Evolutionary conservation across 1,140 invertebrate genomes (phyloP).

Genomic region (Agrypnia vestita): DNA sequence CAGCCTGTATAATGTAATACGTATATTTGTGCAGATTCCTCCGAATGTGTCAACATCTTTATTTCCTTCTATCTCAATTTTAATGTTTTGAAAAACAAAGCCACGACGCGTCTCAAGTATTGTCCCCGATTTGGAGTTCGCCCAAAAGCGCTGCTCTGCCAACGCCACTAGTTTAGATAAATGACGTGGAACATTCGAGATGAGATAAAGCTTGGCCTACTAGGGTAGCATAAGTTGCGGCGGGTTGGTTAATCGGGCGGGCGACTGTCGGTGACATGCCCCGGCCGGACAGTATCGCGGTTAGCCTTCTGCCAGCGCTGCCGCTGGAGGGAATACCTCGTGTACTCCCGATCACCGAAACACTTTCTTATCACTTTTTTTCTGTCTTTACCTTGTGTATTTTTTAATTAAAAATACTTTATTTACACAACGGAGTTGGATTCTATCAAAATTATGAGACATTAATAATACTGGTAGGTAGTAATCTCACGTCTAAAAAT

Average conservation of each 20-base stretch:
- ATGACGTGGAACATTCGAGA: constrained; percentile 40
- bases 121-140: constrained; percentile 16
- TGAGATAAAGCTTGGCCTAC: constrained; percentile 41
- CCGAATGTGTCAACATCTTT: too few species aligned
- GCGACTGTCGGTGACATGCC: constrained; percentile 37
- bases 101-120: neutral
- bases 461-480: too few species aligned
- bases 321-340: constrained; percentile 27
- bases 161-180: constrained; percentile 32
- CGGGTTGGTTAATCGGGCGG: constrained; percentile 40
- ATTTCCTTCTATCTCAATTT: too few species aligned
- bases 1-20: too few species aligned
- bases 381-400: too few species aligned
- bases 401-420: too few species aligned
- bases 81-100: neutral
- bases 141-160: constrained; percentile 23
- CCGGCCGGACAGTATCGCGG: constrained; percentile 33
- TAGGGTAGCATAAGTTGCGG: constrained; percentile 40
- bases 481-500: too few species aligned
- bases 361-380: neutral
- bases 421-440: too few species aligned
- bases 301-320: constrained; percentile 2
- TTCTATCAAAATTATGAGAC: too few species aligned
- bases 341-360: constrained; percentile 8
- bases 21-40: too few species aligned